Percentiles rank a stretch among this genome's conserved stretches.
These are phyloP conservation scores for Sinocyclocheilus anophthalmus DNA, from an alignment of 2,113 vertebrate genomes.

Conservation along the genomic window DNA sequence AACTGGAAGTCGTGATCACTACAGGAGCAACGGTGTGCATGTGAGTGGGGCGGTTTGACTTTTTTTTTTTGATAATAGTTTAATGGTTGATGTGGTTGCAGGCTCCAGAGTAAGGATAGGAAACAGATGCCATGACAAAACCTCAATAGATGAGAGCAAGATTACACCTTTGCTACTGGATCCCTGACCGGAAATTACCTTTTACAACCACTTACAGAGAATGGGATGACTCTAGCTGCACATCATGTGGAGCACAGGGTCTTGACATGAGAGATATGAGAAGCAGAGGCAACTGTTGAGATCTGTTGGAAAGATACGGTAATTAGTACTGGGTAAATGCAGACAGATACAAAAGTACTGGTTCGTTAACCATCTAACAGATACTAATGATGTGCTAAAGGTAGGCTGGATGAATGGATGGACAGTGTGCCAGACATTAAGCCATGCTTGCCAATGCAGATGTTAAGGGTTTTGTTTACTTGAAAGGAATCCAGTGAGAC, in stretches of 20 bases:
- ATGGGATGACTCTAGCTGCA: background rate
- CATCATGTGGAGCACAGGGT: background rate
- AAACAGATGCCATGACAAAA: background rate
- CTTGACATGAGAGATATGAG: background rate
- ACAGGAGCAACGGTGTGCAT: background rate
- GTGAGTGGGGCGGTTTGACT: no score
- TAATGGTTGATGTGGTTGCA: background rate
- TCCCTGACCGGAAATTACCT: background rate
- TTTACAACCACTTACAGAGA: background rate
- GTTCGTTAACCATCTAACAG: background rate
- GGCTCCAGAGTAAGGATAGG: background rate
- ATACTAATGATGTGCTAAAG: background rate
- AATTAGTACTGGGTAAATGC: no score
- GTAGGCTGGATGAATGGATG: background rate
- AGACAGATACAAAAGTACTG: background rate
- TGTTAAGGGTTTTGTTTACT: conserved; percentile 39
- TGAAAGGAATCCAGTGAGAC: background rate
- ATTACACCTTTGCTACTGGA: background rate
- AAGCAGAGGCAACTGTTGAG: no score
- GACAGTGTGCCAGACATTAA: background rate
- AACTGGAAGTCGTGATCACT: background rate
- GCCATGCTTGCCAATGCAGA: background rate
- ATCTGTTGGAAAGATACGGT: no score
- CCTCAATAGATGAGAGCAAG: background rate
- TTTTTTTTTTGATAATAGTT: background rate